A percentile compares a stretch with the other conserved stretches of the same genome.
Evolutionary conservation across 2,113 vertebrate genomes (phyloP).

Genomic region (Chiloscyllium plagiosum): DNA sequence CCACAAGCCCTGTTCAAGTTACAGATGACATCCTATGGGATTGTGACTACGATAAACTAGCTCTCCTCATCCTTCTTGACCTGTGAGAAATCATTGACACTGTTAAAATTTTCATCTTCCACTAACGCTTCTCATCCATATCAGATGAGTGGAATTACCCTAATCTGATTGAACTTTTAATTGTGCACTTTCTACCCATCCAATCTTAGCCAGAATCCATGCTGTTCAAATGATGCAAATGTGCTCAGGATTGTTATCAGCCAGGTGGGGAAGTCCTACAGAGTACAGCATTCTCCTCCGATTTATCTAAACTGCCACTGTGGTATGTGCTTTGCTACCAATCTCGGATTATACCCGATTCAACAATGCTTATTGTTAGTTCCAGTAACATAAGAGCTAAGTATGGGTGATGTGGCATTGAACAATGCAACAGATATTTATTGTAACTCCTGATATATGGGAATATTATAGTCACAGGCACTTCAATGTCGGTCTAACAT

Average conservation of each 20-base stretch:
- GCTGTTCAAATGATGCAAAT: background rate
- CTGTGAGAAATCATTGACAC: background rate
- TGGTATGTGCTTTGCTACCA: too few species aligned
- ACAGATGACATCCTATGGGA: background rate
- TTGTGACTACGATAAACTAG: background rate
- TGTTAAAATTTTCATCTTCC: background rate
- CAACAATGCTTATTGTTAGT: too few species aligned
- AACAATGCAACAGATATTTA: too few species aligned
- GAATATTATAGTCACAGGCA: too few species aligned
- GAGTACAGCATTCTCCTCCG: background rate
- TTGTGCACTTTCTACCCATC: background rate
- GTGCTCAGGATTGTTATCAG: background rate
- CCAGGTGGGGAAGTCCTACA: background rate
- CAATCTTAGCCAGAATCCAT: too few species aligned
- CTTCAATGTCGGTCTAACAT: too few species aligned
- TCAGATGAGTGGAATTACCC: background rate
- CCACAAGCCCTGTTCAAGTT: background rate
- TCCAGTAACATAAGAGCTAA: too few species aligned
- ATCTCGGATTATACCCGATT: too few species aligned
- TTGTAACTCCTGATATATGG: too few species aligned
- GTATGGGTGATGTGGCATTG: too few species aligned
- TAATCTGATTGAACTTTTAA: background rate
- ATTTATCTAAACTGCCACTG: too few species aligned
- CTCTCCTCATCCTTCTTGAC: background rate
- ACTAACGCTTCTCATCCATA: background rate